phyloP scores from a whole-genome alignment of 2,888 invertebrate genomes.

The Eupeodes luniger region DNA sequence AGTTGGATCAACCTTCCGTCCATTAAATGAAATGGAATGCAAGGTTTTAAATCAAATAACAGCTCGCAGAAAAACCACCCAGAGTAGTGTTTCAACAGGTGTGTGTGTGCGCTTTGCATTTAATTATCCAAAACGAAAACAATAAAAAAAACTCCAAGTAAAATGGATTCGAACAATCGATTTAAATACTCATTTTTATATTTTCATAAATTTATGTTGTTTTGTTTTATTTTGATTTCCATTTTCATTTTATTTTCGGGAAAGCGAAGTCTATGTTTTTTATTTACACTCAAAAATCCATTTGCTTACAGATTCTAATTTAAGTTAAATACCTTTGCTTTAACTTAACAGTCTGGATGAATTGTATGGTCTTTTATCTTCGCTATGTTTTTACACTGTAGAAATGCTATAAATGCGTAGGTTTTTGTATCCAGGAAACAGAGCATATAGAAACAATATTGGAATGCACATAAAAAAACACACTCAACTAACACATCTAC shows the following conservation, averaged over 20 bases:
- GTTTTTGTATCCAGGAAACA: conserved; percentile 53
- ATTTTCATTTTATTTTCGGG: conserved; percentile 33
- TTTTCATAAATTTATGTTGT: conserved; percentile 63
- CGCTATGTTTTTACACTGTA: conserved; percentile 59
- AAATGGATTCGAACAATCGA: conserved; percentile 64
- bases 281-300: conserved; percentile 31
- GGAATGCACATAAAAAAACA: conserved; percentile 51
- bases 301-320: conserved; percentile 48
- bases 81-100: conserved; percentile 82
- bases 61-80: conserved; percentile 72
- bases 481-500: conserved; percentile 52
- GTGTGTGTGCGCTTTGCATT: conserved; percentile 79
- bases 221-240: conserved; percentile 37
- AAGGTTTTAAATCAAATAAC: conserved; percentile 85
- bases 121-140: conserved; percentile 76
- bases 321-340: conserved; percentile 42
- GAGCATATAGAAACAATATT: conserved; percentile 42
- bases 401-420: conserved; percentile 64
- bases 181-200: conserved; percentile 65
- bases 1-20: conserved; percentile 82
- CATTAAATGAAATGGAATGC: conserved; percentile 83
- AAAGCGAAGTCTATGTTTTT: conserved; percentile 78
- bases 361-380: conserved; percentile 49
- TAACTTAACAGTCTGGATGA: conserved; percentile 52
- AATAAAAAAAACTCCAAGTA: conserved; percentile 77